Evolutionary conservation across 1,140 invertebrate species (phyloP).

Genomic region (Copidosoma floridanum): DNA sequence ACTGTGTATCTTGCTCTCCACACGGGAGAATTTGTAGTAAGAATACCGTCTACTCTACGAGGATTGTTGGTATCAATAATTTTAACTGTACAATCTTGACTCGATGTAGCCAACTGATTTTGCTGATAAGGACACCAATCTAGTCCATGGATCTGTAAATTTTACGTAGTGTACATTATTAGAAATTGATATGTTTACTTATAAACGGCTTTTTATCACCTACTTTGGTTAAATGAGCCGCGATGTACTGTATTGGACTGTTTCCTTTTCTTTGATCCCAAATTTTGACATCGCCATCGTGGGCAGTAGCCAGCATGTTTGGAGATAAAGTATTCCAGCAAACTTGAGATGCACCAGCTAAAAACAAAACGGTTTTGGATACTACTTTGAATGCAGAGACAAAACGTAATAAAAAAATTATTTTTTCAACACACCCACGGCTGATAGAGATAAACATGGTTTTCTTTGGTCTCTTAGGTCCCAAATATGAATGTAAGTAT

Average conservation of each 20-base stretch:
- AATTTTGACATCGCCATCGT: conserved; percentile 92
- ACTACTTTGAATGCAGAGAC: conserved; percentile 1
- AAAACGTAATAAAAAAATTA: neutral
- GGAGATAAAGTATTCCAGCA: conserved; percentile 86
- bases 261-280: conserved; percentile 92
- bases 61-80: conserved; percentile 90
- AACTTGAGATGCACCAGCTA: conserved; percentile 89
- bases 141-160: conserved; percentile 77
- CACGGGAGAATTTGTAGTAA: conserved; percentile 84
- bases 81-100: conserved; percentile 92
- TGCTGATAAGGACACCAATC: conserved; percentile 89
- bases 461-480: conserved; percentile 83
- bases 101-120: conserved; percentile 85
- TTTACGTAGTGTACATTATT: neutral
- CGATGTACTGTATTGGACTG: conserved; percentile 86
- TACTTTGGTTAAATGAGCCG: conserved; percentile 84
- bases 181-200: neutral
- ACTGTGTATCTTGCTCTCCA: conserved; percentile 91
- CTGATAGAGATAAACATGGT: conserved; percentile 77
- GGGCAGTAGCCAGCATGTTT: conserved; percentile 85
- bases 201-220: no score
- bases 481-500: conserved; percentile 92
- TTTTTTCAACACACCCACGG: conserved; percentile 62
- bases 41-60: conserved; percentile 74
- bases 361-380: neutral